Evolutionary conservation across 35 echinoderm and acorn worm genomes (phyloP).

Genomic region (Nesometra sesokonis): DNA sequence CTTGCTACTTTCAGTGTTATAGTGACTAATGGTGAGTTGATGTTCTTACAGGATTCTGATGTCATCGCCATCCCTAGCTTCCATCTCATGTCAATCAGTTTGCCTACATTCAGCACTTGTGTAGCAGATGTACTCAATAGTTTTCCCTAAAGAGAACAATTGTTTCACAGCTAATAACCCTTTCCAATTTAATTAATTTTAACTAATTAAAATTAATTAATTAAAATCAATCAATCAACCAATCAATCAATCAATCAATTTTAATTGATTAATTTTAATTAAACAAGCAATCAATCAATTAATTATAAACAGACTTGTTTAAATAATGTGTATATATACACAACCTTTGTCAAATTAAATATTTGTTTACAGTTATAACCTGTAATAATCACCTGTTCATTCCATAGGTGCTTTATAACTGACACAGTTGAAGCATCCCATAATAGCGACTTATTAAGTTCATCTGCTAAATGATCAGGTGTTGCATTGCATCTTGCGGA

Average conservation of each 20-base stretch:
- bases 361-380: neutral
- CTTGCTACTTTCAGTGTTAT: conserved; percentile 52
- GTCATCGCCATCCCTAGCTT: conserved; percentile 83
- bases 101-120: conserved; percentile 49
- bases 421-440: neutral
- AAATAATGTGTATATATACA: no score
- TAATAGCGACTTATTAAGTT: neutral
- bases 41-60: conserved; percentile 54
- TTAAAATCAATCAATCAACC: no score
- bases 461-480: neutral
- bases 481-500: neutral
- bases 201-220: no score
- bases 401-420: conserved; percentile 6
- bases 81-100: conserved; percentile 86
- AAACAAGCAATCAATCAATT: no score
- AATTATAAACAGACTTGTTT: no score
- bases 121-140: conserved; percentile 19
- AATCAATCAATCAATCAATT: no score
- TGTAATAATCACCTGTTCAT: conserved; percentile 4
- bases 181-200: no score
- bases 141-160: conserved; percentile 25
- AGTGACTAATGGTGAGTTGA: conserved; percentile 74
- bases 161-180: no score
- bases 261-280: no score
- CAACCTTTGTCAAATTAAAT: no score